Base-by-base conservation (phyloP, 2,888 invertebrate species). In the Acronicta psi region DNA sequence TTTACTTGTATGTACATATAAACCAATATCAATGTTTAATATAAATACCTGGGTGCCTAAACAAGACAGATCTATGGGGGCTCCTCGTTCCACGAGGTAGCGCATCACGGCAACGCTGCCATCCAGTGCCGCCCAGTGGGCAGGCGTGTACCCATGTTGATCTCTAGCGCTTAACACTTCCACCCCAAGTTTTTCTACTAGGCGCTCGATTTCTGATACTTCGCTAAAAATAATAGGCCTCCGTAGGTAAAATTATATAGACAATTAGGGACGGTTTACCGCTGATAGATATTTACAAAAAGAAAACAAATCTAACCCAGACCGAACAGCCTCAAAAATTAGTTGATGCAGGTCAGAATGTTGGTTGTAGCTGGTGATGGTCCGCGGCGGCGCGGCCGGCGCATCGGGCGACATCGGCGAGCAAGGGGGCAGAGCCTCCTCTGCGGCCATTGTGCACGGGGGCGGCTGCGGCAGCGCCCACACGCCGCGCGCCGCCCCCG, bases 131-230 rank as follows among this genome's bases (percentile, higher is more conserved):
- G 97, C 97, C 98, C 98, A 98, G 87, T 98, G 98, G 18, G 98
- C 98, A 0, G 98, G 98, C 0, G 98, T 98, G 88, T 98, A 98
- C 16, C 98, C 98, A 94, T 98, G 98, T 84, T 98, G 97, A 88
- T 98, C 98, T 17, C 98, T 95, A 0, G 97, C 96, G 54, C 96
- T 96, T 57, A 98, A 90, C 56, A 96, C 96, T 84, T 97, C 96
- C 16, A 96, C 94, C 0, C 98, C 98, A 41, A 96, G 95, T 85
- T 97, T 97, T 81, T 98, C 98, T 0, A 98, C 97, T 43, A 98
- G 90, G 53, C 96, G 96, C 86, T 98, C 98, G 38, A 98, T 96
- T 70, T 97, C 97, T 23, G 96, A 95, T 8, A 98, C 96, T 87
- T 98, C 97, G 2, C 97, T 97, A 85, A 56, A 45, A 47, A 59